Evolutionary conservation across 2,797 vertebrate species (phyloP), one percentile per base, ranked within the genome.

Genomic region (Myiotriccus ornatus): DNA sequence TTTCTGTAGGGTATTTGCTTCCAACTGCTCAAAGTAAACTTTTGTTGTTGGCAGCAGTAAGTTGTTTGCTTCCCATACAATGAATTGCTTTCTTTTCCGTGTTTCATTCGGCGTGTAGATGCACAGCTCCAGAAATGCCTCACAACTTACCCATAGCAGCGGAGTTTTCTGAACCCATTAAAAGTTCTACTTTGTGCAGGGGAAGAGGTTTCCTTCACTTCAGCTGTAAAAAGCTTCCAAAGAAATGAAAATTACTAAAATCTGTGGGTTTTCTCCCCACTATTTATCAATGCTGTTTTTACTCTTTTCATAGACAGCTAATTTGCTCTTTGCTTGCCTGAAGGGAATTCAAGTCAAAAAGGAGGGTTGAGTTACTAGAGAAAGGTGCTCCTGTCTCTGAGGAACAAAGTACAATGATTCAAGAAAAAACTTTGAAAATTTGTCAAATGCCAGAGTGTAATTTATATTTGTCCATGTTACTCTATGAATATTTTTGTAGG

Each of bases 241-340:
- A 95, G 74, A 80, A 95, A 91, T 63, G 64, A 96, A 97, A 96
- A 95, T 49, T 4, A 90, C 69, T 95, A 92, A 97, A 95, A 94
- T 94, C n/a, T 93, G 68, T 84, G 60, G 56, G 10, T 32, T 55
- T 94, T 84, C 20, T 43, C 46, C 21, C 47, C 67, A 24, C 23
- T 82, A 10, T 95, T 97, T 87, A 88, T 95, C 92, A 94, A 21
- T 75, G 70, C 60, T 96, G 56, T 55, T 93, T 97, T 94, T 96
- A 74, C 35, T 96, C 87, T 93, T 78, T 95, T 53, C 73, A 1
- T 62, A 95, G 96, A 89, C 83, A 95, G 78, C 88, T 96, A 91
- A 97, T 97, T 96, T 97, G 84, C 75, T 96, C 5, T 0, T 94
- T 95, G 64, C 93, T 96, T 83, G 82, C 90, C 92, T 89, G 73